These are phyloP conservation scores for Saxidomus purpurata DNA, from an alignment of 1,140 invertebrate species.

Conservation along the genomic window DNA sequence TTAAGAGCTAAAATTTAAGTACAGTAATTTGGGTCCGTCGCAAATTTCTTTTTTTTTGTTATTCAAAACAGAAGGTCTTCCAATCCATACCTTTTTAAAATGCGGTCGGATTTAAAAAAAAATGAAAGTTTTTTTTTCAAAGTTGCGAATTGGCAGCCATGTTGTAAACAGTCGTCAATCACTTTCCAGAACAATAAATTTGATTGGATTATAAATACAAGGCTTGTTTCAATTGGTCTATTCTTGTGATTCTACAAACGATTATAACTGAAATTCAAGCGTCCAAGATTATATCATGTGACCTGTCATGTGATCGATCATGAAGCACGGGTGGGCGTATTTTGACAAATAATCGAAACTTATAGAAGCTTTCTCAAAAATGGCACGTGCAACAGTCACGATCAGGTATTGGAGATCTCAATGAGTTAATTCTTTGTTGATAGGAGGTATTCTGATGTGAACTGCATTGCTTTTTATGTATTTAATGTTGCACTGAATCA, in stretches of 20 bases:
- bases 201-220: background rate
- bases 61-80: too few relatives aligned
- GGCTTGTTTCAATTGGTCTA: background rate
- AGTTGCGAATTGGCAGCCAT: background rate
- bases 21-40: too few relatives aligned
- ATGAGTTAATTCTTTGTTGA: too few relatives aligned
- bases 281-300: constrained; percentile 12
- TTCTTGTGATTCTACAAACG: background rate
- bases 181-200: background rate
- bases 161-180: constrained; percentile 9
- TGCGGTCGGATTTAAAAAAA: too few relatives aligned
- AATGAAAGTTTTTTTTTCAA: too few relatives aligned
- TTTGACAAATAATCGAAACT: background rate
- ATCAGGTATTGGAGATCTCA: constrained; percentile 15
- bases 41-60: too few relatives aligned
- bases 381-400: constrained; percentile 25
- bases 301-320: background rate
- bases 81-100: too few relatives aligned
- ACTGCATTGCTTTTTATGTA: too few relatives aligned
- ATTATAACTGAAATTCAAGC: background rate
- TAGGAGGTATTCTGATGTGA: too few relatives aligned
- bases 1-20: too few relatives aligned
- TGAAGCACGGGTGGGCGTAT: background rate
- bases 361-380: background rate
- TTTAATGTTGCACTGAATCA: too few relatives aligned